Percentiles rank a stretch among this genome's conserved stretches.
These are phyloP conservation scores for Tipula lateralis DNA, from an alignment of 2,888 invertebrate genomes.

Conservation along the genomic window DNA sequence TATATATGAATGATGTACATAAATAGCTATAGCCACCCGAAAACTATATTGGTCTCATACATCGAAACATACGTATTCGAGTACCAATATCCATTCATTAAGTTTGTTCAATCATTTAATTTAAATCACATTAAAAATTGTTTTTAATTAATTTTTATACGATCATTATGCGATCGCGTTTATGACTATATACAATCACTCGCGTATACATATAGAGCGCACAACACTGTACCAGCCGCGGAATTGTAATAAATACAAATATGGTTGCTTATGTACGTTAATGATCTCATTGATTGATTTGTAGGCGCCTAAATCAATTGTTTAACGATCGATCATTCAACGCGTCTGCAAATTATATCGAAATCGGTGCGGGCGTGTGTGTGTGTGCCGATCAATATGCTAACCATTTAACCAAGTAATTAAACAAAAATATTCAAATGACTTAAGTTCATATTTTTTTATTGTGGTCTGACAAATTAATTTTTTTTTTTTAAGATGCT, in stretches of 20 bases:
- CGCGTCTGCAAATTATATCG: neutral
- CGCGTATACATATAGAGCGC: neutral
- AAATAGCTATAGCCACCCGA: neutral
- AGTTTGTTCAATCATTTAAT: neutral
- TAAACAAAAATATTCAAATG: neutral
- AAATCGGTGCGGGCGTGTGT: neutral
- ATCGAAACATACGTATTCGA: neutral
- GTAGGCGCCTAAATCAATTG: neutral
- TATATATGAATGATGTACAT: too few species aligned
- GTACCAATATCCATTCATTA: neutral
- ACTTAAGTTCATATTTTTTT: neutral
- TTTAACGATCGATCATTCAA: neutral
- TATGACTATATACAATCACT: neutral
- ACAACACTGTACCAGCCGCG: neutral
- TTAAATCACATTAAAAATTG: neutral
- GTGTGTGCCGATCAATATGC: neutral
- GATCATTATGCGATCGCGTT: neutral
- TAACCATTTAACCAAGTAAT: neutral
- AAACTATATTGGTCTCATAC: neutral
- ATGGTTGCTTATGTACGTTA: neutral
- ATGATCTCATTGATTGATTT: neutral
- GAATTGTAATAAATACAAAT: neutral
- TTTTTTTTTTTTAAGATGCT: neutral
- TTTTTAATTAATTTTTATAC: neutral
- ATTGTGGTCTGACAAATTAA: neutral